Evolutionary conservation across 2,797 vertebrate species (phyloP), one percentile per base, ranked within the genome.

Genomic region (Hoplostethus atlanticus): DNA sequence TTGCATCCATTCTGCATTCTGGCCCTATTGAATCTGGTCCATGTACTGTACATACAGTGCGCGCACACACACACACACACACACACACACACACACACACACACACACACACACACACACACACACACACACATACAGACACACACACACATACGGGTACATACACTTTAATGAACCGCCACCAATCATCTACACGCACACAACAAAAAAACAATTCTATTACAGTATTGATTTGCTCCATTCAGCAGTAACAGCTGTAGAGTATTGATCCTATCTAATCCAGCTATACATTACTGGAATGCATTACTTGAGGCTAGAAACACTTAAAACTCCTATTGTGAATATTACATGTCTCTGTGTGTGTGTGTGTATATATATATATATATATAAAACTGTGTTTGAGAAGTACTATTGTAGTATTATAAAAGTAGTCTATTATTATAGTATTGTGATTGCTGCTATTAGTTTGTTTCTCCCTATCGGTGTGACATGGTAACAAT

Each of bases 151-250:
- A 21, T 21, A 21, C 21, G 21, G 21, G 21, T 59, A 16, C 4
- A 57, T 5, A 59, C 3, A 62, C 50, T 44, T 60, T 52, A 82
- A 80, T 81, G 65, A 81, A 71, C 71, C 40, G 81, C 68, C 47
- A 68, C 60, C 47, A 38, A 75, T 75, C 69, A 73, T 72, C 69
- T 72, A 75, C 78, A 84, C 69, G 25, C 21, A 21, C 21, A 21
- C 21, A 21, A 21, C 21, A 21, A 21, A 21, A 71, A 89, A 86
- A 84, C 83, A 80, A 86, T 84, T 85, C 57, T 84, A 68, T 90
- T 89, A 85, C 73, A 64, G 36, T 87, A 93, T 92, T 89, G 89
- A 93, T 93, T 86, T 87, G 73, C 77, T 61, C 60, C 6, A 58
- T 87, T 73, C 75, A 85, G 87, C 83, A 86, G 80, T 84, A 89